phyloP scores from a whole-genome alignment of 2,113 vertebrate species.

The Trichechus manatus region DNA sequence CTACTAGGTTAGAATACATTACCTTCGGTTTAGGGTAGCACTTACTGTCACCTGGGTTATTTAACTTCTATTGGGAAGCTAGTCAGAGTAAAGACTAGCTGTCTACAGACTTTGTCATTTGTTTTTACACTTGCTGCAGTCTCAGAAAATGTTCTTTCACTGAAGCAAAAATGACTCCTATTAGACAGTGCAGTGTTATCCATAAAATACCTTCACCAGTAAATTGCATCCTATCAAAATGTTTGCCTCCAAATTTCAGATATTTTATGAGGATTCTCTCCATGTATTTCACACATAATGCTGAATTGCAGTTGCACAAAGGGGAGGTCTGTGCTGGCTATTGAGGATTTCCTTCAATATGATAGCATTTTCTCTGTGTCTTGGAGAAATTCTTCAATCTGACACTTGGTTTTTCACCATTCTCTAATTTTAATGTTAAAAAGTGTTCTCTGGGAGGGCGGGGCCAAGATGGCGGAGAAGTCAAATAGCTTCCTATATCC shows the following conservation, averaged over 20 bases:
- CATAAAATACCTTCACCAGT: not conserved
- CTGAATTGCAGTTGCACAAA: not conserved
- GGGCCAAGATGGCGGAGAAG: too few species aligned
- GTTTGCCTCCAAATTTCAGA: not conserved
- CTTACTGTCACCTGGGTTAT: not conserved
- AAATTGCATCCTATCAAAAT: not conserved
- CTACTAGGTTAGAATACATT: not conserved
- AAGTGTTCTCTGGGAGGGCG: not conserved
- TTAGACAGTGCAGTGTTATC: not conserved
- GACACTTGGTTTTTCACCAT: not conserved
- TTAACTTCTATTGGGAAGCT: not conserved
- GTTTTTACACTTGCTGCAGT: not conserved
- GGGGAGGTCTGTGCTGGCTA: not conserved
- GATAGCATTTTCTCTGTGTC: not conserved
- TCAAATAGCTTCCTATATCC: too few species aligned
- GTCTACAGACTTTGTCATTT: not conserved
- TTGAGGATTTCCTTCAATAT: not conserved
- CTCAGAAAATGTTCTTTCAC: not conserved
- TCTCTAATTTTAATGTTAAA: not conserved
- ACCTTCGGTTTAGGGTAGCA: slow-evolving; percentile 33
- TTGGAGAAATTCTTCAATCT: not conserved
- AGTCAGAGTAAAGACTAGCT: not conserved
- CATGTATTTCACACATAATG: not conserved
- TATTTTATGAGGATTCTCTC: not conserved
- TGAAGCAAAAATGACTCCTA: not conserved